Conservation (phyloP, 2,113 vertebrate species). For the Hippocampus mohnikei region DNA sequence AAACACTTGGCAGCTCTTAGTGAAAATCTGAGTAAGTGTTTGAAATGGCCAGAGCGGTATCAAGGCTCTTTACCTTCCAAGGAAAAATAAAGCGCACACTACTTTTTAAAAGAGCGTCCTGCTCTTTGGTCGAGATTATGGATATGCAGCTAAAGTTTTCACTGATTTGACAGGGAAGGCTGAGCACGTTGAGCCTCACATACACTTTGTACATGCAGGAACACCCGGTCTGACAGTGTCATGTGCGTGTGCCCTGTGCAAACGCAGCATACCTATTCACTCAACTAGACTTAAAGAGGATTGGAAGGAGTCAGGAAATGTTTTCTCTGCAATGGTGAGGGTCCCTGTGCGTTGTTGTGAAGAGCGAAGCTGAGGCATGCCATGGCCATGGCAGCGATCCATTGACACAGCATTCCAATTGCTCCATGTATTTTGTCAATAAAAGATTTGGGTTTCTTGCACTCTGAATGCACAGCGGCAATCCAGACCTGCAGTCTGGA, state of each 20-base stretch:
- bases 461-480: conserved; percentile 13
- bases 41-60: neutral
- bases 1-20: neutral
- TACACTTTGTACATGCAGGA: conserved; percentile 23
- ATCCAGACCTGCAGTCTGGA: conserved; percentile 14
- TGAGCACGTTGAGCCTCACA: conserved; percentile 21
- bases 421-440: conserved; percentile 44
- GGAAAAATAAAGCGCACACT: neutral
- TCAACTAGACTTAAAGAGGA: conserved; percentile 50
- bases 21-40: neutral
- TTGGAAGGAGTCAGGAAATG: conserved; percentile 54
- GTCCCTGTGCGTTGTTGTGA: conserved; percentile 33
- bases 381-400: conserved; percentile 48
- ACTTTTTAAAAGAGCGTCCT: conserved; percentile 1
- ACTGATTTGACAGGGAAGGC: conserved; percentile 23
- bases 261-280: conserved; percentile 54
- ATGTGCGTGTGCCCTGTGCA: conserved; percentile 41
- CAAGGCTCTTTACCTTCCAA: neutral
- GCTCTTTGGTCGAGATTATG: conserved; percentile 35
- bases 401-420: conserved; percentile 44
- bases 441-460: conserved; percentile 51
- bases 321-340: conserved; percentile 41
- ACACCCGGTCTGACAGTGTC: conserved; percentile 50
- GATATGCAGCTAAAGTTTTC: conserved; percentile 38
- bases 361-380: conserved; percentile 44